Evolutionary conservation across 2,888 invertebrate species (phyloP).

Genomic region (Drosophila hamatofila): DNA sequence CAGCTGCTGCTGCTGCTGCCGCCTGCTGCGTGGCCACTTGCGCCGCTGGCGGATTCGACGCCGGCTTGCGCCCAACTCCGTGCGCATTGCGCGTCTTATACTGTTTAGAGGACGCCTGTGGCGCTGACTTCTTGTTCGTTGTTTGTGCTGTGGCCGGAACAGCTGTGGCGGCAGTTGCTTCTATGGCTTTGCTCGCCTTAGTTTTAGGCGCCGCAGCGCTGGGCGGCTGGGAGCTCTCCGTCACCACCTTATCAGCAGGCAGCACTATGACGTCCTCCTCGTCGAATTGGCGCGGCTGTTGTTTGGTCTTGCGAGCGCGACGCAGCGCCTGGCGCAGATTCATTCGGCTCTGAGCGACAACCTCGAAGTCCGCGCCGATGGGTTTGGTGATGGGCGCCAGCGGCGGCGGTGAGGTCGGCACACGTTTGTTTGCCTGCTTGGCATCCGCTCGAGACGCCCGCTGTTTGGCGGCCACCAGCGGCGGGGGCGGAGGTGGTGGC

Average conservation of each 20-base stretch:
- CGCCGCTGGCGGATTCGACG: conserved; percentile 23
- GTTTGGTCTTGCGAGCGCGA: conserved; percentile 80
- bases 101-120: conserved; percentile 24
- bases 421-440: conserved; percentile 26
- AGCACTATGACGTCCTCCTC: conserved; percentile 62
- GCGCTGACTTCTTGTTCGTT: conserved; percentile 13
- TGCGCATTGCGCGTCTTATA: conserved; percentile 52
- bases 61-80: conserved; percentile 32
- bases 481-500: background rate
- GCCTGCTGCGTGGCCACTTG: background rate
- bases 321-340: conserved; percentile 83
- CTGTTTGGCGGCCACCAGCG: conserved; percentile 13
- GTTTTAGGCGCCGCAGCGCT: conserved; percentile 9
- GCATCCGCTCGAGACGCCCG: conserved; percentile 13
- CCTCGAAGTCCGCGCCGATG: conserved; percentile 29
- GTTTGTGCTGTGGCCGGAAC: background rate
- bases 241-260: conserved; percentile 21
- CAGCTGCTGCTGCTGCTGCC: background rate
- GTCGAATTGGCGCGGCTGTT: conserved; percentile 61
- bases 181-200: conserved; percentile 26
- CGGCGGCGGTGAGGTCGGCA: conserved; percentile 53
- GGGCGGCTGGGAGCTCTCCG: background rate
- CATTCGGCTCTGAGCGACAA: conserved; percentile 80
- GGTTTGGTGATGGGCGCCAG: conserved; percentile 40
- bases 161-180: background rate